Percentiles rank a stretch among this genome's conserved stretches.
phyloP scores from a whole-genome alignment of 2,113 vertebrate species.

The Pituophis catenifer region DNA sequence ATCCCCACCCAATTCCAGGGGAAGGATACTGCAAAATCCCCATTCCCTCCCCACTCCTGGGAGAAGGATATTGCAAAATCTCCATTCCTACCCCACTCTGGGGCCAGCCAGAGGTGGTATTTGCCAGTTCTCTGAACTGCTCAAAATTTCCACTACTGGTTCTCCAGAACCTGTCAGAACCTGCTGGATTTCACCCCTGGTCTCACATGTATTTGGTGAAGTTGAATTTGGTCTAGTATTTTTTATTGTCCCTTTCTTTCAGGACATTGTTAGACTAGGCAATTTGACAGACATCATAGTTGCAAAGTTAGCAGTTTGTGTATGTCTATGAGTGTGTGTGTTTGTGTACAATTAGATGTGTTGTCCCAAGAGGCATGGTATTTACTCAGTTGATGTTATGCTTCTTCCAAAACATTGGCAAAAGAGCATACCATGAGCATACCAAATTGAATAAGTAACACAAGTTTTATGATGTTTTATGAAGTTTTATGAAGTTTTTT shows the following conservation, averaged over 20 bases:
- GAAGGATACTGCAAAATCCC: no score
- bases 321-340: background rate
- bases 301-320: conserved; percentile 12
- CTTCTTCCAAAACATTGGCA: conserved; percentile 34
- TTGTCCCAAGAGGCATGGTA: conserved; percentile 32
- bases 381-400: background rate
- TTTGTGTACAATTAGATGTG: background rate
- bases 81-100: no score
- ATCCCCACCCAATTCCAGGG: no score
- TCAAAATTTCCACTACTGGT: no score
- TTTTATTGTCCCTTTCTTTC: background rate
- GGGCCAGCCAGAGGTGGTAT: no score
- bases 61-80: no score
- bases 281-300: background rate
- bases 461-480: background rate
- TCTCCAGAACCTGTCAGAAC: no score
- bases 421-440: conserved; percentile 15
- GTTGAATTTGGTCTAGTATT: background rate
- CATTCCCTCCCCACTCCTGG: no score
- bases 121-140: no score
- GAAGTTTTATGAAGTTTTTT: background rate
- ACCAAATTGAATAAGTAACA: conserved; percentile 10
- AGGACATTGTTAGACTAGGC: background rate
- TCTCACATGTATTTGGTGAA: background rate
- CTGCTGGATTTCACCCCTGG: background rate